Evolutionary conservation across 2,797 vertebrate genomes (phyloP).

Genomic region (Balearica regulorum): DNA sequence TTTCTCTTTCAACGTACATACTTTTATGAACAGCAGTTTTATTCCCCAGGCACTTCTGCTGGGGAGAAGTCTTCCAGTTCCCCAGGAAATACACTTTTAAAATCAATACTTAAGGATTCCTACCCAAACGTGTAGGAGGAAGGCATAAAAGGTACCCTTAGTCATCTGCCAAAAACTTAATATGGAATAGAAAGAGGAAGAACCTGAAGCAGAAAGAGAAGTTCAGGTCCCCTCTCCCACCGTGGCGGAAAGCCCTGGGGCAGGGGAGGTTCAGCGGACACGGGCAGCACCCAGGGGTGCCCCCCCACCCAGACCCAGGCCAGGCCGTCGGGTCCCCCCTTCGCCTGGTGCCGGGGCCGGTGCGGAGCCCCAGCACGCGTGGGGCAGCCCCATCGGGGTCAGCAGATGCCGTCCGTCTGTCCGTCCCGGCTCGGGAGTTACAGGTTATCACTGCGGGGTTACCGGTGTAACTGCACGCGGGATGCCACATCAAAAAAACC

Average conservation of each 20-base stretch:
- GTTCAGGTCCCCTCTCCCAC: background rate
- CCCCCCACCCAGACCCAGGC: background rate
- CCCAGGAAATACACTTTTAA: background rate
- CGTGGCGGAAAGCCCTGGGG: rapidly evolving
- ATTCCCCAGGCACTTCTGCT: background rate
- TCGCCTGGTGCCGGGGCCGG: background rate
- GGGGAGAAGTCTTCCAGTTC: background rate
- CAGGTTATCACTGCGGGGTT: background rate
- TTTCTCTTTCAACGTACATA: background rate
- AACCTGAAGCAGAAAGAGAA: background rate
- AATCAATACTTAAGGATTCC: background rate
- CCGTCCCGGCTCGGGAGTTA: background rate
- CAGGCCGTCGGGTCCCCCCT: too few relatives aligned
- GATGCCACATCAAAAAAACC: too few relatives aligned
- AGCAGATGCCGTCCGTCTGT: rapidly evolving
- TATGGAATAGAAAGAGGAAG: background rate
- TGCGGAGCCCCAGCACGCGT: too few relatives aligned
- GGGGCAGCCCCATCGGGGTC: background rate
- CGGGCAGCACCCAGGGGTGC: rapidly evolving
- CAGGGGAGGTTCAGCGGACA: background rate
- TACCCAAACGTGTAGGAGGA: background rate
- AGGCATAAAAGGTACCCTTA: background rate
- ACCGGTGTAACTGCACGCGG: background rate
- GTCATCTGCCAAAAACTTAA: background rate
- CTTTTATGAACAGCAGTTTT: background rate